Base-by-base conservation (phyloP, 1,140 invertebrate genomes). In the Zophobas atratus region DNA sequence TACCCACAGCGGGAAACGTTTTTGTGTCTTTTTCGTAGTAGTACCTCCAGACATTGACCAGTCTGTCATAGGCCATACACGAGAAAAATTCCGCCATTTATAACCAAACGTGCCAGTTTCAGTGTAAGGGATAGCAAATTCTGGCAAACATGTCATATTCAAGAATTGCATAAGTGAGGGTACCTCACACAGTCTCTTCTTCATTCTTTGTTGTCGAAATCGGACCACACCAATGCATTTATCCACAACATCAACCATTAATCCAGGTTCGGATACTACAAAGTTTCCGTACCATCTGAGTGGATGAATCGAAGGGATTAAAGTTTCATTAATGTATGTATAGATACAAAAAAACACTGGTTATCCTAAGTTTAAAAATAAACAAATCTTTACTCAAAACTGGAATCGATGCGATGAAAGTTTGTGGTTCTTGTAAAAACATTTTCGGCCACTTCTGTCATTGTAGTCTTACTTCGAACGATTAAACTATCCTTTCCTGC, bases 201-300 rank as follows among this genome's bases (percentile, higher is more conserved):
- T 36, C 0, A 75, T 75, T 48, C 82, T 49, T 8, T 81, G 76
- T 72, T 83, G 82, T 43, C 82, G 72, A 5, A 83, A 48, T 8
- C 78, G 63, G 32, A 75, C 78, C 32, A 82, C 70, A 43, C 80
- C 80, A 32, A 82, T 51, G 48, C 79, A 77, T 75, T 82, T 82
- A 71, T 83, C 82, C 6, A 53, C 60, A 35, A 78, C 75, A 72
- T 83, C 82, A 33, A 70, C 80, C 33, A 78, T 80, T 67, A 82
- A 76, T 2, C 82, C 82, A 33, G 76, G 76, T 20, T 79, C 63
- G 4, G 70, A 43, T 6, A 55, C 46, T 34, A 76, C 33, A 70
- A 70, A 83, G 6, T 49, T 76, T 2, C 46, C 78, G 70, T 83
- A 83, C 82, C 82, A 83, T 6, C 49, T 43, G 0, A 39, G 33